Base-by-base conservation (phyloP, 2,888 invertebrate species). In the Steinernema scapterisci region DNA sequence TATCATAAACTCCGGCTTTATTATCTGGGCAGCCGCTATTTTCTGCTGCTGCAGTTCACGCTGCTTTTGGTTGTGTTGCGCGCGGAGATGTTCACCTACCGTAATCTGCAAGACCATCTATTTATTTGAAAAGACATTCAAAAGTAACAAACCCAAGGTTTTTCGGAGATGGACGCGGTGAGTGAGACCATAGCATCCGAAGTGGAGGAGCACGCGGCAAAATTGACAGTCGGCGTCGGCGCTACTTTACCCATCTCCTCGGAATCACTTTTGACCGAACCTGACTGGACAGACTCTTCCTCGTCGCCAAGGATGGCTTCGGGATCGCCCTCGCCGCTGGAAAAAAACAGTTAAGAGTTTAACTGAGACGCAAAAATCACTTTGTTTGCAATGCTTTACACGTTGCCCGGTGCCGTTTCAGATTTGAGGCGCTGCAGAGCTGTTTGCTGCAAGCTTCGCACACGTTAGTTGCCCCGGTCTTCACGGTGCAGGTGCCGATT, bases 401-500 rank as follows among this genome's bases (percentile, higher is more conserved):
- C 16, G 63, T 63, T 27, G 63, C 63, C 27, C 63, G 23, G 31
- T 63, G 63, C 27, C 63, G 27, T 63, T 63, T 63, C 11, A 63
- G 31, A 31, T 63, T 63, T 16, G 63, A 63, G 13, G 63, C 27
- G 27, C 63, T 63, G 19, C 63, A 63, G 3, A 63, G 31, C 63
- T 63, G 63, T 27, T 31, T 25, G 19, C 31, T 63, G 16, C 63
- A 63, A 11, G 63, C 63, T 63, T 63, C 63, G 19, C 63, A 63
- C 11, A 63, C 63, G 63, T 63, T 63, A 16, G 63, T 63, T n/a
- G 31, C 27, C 27, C 63, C 27, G 11, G 63, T 63, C 7, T 27
- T 9, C 11, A 63, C 63, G 27, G 63, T 27, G 27, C 63, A 63
- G 13, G 27, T 63, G 63, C 63, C 63, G 13, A 63, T 63, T 16